Percentiles rank a stretch among this genome's conserved stretches.
These are phyloP conservation scores for Tholera decimalis DNA, from an alignment of 2,888 invertebrate genomes.

Conservation along the genomic window DNA sequence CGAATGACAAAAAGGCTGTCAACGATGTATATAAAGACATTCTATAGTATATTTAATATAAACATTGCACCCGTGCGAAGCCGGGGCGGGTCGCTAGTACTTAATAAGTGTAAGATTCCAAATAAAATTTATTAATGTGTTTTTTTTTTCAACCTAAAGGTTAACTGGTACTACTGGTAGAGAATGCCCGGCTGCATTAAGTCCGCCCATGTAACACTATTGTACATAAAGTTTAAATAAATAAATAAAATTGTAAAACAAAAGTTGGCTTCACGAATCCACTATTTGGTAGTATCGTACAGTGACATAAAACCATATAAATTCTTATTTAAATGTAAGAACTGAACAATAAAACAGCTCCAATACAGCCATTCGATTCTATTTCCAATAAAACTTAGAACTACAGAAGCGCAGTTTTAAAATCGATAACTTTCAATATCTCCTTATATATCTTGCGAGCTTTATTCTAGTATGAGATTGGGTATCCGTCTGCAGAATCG, in stretches of 20 bases:
- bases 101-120: not conserved
- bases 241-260: not conserved
- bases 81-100: too few relatives aligned
- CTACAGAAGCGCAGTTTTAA: conserved; percentile 75
- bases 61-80: too few relatives aligned
- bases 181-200: too few relatives aligned
- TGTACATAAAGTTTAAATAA: too few relatives aligned
- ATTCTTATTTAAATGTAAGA: conserved; percentile 44
- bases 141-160: too few relatives aligned
- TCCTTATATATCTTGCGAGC: conserved; percentile 78
- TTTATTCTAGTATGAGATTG: conserved; percentile 73
- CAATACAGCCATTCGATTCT: conserved; percentile 64
- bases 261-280: not conserved
- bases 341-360: conserved; percentile 39
- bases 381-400: conserved; percentile 71
- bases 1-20: too few relatives aligned
- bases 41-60: too few relatives aligned
- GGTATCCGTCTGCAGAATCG: conserved; percentile 85
- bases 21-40: too few relatives aligned
- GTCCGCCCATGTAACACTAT: too few relatives aligned
- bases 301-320: conserved; percentile 38
- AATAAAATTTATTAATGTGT: too few relatives aligned
- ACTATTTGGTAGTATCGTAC: not conserved
- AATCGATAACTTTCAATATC: conserved; percentile 89
- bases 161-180: too few relatives aligned